Percentiles rank a stretch among this genome's conserved stretches.
These are phyloP conservation scores for Dryas iulia DNA, from an alignment of 1,140 invertebrate genomes.

Conservation along the genomic window DNA sequence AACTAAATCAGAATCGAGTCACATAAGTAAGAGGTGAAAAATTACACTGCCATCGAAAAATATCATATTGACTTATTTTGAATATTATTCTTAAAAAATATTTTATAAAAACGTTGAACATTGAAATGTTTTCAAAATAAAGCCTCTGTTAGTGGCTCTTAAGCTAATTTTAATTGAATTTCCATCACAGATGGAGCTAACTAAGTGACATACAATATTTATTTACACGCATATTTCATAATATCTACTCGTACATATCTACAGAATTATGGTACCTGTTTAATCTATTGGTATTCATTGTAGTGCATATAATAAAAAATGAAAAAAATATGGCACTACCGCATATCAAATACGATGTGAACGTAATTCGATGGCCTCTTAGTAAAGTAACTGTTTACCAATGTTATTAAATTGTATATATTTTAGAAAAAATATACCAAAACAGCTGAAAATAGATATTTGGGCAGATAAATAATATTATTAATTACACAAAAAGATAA, in stretches of 20 bases:
- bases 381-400: too few relatives aligned
- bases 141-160: constrained; percentile 13
- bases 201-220: constrained; percentile 33
- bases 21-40: background rate
- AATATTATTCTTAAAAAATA: background rate
- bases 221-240: constrained; percentile 22
- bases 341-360: background rate
- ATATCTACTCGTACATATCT: constrained; percentile 29
- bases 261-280: constrained; percentile 25
- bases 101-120: background rate
- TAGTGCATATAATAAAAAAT: background rate
- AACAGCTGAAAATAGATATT: too few relatives aligned
- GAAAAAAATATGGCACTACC: background rate
- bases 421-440: too few relatives aligned
- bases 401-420: too few relatives aligned
- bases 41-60: background rate
- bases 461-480: too few relatives aligned
- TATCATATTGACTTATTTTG: too few relatives aligned
- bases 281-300: constrained; percentile 36
- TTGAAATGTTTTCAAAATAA: background rate
- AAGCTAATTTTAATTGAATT: constrained; percentile 10
- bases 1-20: background rate
- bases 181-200: constrained; percentile 59
- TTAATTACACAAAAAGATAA: too few relatives aligned
- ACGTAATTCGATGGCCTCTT: too few relatives aligned